These are phyloP conservation scores for Liodrosophila aerea DNA, from an alignment of 2,888 invertebrate species.

Conservation along the genomic window DNA sequence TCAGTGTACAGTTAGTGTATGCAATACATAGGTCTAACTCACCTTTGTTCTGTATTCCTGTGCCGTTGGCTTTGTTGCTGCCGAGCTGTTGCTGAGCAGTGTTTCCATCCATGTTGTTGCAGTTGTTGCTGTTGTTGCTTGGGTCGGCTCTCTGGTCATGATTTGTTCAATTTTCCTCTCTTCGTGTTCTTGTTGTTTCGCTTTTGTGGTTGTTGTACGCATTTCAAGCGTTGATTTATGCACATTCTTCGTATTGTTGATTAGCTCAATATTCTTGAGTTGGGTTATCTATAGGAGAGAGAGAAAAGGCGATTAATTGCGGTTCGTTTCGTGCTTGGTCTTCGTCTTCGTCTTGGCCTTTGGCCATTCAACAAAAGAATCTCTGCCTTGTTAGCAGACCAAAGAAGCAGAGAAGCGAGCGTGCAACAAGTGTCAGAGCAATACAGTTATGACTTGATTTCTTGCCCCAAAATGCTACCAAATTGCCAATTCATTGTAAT, in stretches of 20 bases:
- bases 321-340: not conserved
- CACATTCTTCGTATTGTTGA: constrained; percentile 79
- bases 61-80: constrained; percentile 31
- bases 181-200: constrained; percentile 25
- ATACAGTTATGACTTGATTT: constrained; percentile 66
- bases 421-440: constrained; percentile 43
- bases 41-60: constrained; percentile 78
- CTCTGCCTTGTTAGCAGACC: constrained; percentile 28
- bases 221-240: constrained; percentile 74
- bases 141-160: constrained; percentile 29
- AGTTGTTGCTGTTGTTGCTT: constrained; percentile 2
- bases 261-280: constrained; percentile 84
- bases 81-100: constrained; percentile 53
- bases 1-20: too few relatives aligned
- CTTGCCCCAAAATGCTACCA: constrained; percentile 49
- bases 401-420: too few relatives aligned
- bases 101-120: constrained; percentile 63
- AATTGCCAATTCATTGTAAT: constrained; percentile 67
- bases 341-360: constrained; percentile 3
- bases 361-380: constrained; percentile 38
- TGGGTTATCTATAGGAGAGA: constrained; percentile 83
- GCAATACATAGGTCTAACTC: too few relatives aligned
- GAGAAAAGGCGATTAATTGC: constrained; percentile 23
- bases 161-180: constrained; percentile 32
- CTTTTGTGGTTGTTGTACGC: constrained; percentile 55